Percentiles rank a stretch among this genome's conserved stretches.
These are phyloP conservation scores for Kryptolebias marmoratus DNA, from an alignment of 2,113 vertebrate species.

Conservation along the genomic window DNA sequence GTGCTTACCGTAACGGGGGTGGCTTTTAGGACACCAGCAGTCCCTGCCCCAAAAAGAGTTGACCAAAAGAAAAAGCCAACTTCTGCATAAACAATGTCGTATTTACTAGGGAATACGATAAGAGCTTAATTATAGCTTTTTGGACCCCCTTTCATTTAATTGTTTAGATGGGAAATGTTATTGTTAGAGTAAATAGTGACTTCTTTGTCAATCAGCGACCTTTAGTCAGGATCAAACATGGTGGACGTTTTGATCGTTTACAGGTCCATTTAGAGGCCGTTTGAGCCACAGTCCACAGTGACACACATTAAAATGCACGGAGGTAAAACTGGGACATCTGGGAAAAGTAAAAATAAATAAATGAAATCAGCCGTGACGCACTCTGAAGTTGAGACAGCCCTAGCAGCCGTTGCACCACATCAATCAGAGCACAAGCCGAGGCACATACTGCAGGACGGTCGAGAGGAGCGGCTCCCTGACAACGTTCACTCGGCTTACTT, in stretches of 20 bases:
- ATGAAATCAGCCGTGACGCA: slow-evolving; percentile 58
- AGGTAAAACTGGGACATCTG: slow-evolving; percentile 2
- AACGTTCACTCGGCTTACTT: slow-evolving; percentile 42
- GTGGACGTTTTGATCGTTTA: not conserved
- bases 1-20: too few species aligned
- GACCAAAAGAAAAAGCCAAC: too few species aligned
- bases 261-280: not conserved
- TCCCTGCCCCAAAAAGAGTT: too few species aligned
- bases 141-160: too few species aligned
- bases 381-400: slow-evolving; percentile 49
- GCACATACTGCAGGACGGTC: slow-evolving; percentile 35
- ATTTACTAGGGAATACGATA: too few species aligned
- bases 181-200: too few species aligned
- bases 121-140: too few species aligned
- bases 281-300: slow-evolving; percentile 5
- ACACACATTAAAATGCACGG: slow-evolving; percentile 1
- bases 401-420: slow-evolving; percentile 19
- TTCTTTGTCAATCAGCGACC: too few species aligned
- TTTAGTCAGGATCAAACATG: not conserved
- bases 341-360: slow-evolving; percentile 16
- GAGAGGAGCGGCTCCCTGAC: slow-evolving; percentile 18
- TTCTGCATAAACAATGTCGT: too few species aligned
- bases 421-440: slow-evolving; percentile 46
- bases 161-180: too few species aligned
- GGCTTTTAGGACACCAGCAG: too few species aligned